Base-by-base conservation (phyloP, 2,888 invertebrate species). In the Invenusta paracnida region DNA sequence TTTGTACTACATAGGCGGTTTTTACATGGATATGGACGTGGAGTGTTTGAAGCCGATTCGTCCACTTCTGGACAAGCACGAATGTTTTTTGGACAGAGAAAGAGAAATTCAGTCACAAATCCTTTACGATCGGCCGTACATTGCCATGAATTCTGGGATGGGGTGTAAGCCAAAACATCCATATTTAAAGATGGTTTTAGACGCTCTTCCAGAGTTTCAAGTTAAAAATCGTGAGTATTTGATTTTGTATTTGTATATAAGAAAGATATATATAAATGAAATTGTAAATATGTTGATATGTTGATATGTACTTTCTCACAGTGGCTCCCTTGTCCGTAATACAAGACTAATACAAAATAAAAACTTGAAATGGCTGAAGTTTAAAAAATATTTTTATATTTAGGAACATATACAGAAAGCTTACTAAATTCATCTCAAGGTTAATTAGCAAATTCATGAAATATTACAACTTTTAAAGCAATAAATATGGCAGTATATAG, bases 21-120 rank as follows among this genome's bases (percentile, higher is more conserved):
- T 82, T 29, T 82, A 82, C 82, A 82, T 82, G 82, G 82, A 82
- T 30, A 30, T 82, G 82, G 82, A 82, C 30, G 82, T 82, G 2
- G 27, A 82, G 29, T 82, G 82, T 82, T 2, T 82, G 27, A 82
- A 30, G 23, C 82, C 82, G 29, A 30, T 82, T 23, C 13, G n/a
- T 2, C 2, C 2, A 5, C 2, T 30, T 30, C 2, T 82, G 1
- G 29, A 82, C 1, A 13, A 30, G 27, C 1, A 82, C 27, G 30
- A 28, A 2, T 82, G 82, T 28, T 30, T 82, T 23, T 29, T 82
- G 2, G 82, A 82, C 27, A 29, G 82, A 28, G 82, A 82, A 28
- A 82, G 29, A 5, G 82, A 82, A 29, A 82, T 82, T 29, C 82
- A 82, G 29, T 23, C 82, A 2, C 82, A 30, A 17, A 30, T 82